Base-by-base conservation (phyloP, 2,888 invertebrate genomes). In the Caenorhabditis panamensis region DNA sequence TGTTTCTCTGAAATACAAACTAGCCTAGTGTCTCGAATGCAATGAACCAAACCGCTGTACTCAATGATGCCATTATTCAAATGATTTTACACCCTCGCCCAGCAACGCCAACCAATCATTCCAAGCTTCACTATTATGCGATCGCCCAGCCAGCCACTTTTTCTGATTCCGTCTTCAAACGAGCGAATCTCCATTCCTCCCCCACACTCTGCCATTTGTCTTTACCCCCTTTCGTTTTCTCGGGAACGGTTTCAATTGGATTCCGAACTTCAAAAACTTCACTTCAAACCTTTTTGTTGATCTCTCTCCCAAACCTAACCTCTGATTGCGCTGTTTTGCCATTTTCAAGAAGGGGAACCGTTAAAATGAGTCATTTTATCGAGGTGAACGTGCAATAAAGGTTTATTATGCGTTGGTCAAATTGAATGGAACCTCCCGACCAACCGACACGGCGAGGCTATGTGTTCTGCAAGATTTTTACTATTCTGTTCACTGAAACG, bases 31-130 rank as follows among this genome's bases (percentile, higher is more conserved):
- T 49, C 72, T 61, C 62, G 64, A 73, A 61, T 61, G 51, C 75
- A 44, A 75, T 75, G 75, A 75, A 75, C 66, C 75, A 75, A 75
- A 75, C 75, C 75, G 66, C 75, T 54, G 59, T 61, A 66, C 73
- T 75, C 66, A 75, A 75, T 75, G 75, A 75, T 54, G 75, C 61
- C 75, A 66, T 75, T 75, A 75, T 75, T 66, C 75, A 75, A 75
- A 66, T 75, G 75, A 75, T 75, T 75, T 75, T 75, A 75, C 75
- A 75, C 75, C 75, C 66, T 64, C 37, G 36, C 44, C 47, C 26
- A 24, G 59, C 41, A 47, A 36, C 63, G n/a, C 63, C 63, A 72
- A 64, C 73, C 72, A 63, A 72, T 72, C 75, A 66, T 75, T 75
- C 54, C 75, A 75, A 75, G 73, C 73, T 73, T 73, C 72, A 64